Evolutionary conservation across 2,888 invertebrate genomes (phyloP).

Genomic region (Mimumesa dahlbomi): DNA sequence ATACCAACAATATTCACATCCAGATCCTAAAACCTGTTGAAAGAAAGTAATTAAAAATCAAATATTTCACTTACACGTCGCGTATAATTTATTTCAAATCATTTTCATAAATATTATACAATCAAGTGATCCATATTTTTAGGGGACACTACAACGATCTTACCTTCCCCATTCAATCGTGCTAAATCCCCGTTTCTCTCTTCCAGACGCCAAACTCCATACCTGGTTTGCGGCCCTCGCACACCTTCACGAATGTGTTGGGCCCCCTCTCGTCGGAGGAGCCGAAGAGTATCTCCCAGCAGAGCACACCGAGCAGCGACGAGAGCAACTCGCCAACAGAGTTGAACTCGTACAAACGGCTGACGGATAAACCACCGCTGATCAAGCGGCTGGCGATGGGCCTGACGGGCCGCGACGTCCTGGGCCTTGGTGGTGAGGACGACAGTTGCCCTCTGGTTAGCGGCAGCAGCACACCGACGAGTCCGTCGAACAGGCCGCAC

Average conservation of each 20-base stretch:
- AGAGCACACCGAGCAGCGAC: constrained; percentile 87
- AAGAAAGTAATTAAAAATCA: no score
- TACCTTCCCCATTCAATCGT: no score
- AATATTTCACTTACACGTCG: no score
- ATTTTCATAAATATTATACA: no score
- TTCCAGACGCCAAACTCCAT: constrained; percentile 84
- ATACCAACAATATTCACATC: no score
- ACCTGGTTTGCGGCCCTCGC: constrained; percentile 85
- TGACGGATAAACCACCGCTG: constrained; percentile 90
- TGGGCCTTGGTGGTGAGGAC: constrained; percentile 82
- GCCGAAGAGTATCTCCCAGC: constrained; percentile 80
- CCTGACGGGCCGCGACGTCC: constrained; percentile 81
- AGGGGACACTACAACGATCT: no score
- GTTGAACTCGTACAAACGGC: constrained; percentile 91
- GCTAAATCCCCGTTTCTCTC: no score
- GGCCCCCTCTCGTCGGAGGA: constrained; percentile 78
- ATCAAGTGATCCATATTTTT: no score
- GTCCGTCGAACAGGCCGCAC: constrained; percentile 84
- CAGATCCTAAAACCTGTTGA: no score
- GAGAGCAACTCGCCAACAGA: constrained; percentile 94
- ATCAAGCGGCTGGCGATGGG: constrained; percentile 90
- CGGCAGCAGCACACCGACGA: constrained; percentile 86
- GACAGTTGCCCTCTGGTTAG: constrained; percentile 90
- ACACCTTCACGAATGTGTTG: constrained; percentile 82
- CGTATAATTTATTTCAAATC: no score